Percentiles rank a stretch among this genome's conserved stretches.
phyloP scores from a whole-genome alignment of 1,140 invertebrate genomes.

The Pentalonia nigronervosa region DNA sequence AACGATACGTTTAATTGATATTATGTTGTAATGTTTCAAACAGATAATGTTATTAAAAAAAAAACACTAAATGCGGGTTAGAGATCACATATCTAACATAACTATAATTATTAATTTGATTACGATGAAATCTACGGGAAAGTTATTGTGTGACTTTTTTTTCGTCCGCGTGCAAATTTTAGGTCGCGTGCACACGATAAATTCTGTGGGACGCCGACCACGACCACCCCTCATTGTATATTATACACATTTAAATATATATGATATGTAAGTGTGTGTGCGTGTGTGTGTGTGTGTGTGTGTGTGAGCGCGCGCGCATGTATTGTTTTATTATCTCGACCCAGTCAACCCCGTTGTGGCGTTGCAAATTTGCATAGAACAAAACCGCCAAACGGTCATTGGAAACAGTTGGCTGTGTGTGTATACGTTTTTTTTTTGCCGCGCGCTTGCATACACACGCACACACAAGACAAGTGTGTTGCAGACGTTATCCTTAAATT shows the following conservation, averaged over 20 bases:
- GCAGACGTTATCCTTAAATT: conserved; percentile 56
- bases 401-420: conserved; percentile 26
- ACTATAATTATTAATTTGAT: neutral
- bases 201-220: conserved; percentile 1
- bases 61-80: conserved; percentile 4
- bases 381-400: conserved; percentile 51
- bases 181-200: conserved; percentile 32
- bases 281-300: neutral
- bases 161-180: neutral
- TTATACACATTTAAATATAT: conserved; percentile 13
- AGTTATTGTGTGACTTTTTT: neutral
- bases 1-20: neutral
- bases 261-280: neutral
- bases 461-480: conserved; percentile 25
- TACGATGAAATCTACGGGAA: neutral
- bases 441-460: neutral
- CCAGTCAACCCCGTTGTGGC: conserved; percentile 1
- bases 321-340: conserved; percentile 41
- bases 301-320: too few relatives aligned
- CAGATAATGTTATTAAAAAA: neutral
- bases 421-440: neutral
- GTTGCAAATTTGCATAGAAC: conserved; percentile 46
- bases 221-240: neutral
- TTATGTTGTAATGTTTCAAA: neutral
- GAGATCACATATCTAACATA: conserved; percentile 6